Conservation (phyloP, 1,140 invertebrate species). For the Cardiocondyla obscurior region DNA sequence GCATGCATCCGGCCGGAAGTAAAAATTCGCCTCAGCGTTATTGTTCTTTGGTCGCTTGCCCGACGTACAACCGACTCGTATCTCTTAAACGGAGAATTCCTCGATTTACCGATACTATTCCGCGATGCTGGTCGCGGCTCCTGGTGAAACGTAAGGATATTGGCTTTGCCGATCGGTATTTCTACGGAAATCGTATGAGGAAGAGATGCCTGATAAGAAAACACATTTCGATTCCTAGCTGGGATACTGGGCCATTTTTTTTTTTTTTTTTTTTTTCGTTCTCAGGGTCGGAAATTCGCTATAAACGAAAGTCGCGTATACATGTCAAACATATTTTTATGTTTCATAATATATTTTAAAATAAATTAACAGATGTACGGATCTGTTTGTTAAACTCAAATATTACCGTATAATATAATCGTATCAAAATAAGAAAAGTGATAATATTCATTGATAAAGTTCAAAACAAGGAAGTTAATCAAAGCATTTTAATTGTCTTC, state of each 20-base stretch:
- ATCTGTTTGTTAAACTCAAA: not conserved
- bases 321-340: not conserved
- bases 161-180: constrained; percentile 62
- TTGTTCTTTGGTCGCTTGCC: constrained; percentile 42
- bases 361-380: not conserved
- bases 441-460: not conserved
- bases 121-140: constrained; percentile 70
- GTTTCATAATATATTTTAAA: not conserved
- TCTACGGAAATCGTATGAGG: constrained; percentile 73
- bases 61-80: constrained; percentile 5
- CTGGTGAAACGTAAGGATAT: constrained; percentile 66
- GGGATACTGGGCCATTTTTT: constrained; percentile 72
- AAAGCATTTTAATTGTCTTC: not conserved
- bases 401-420: not conserved
- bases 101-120: constrained; percentile 78
- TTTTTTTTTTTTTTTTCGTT: too few relatives aligned
- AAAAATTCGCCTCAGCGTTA: constrained; percentile 49
- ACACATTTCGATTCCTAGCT: constrained; percentile 75
- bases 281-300: constrained; percentile 9
- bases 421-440: not conserved
- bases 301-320: not conserved
- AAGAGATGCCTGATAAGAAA: constrained; percentile 78
- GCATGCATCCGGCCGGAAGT: constrained; percentile 41
- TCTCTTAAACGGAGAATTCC: constrained; percentile 67
- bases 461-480: too few relatives aligned